These are phyloP conservation scores for Rutpela maculata DNA, from an alignment of 2,888 invertebrate species.

Conservation along the genomic window DNA sequence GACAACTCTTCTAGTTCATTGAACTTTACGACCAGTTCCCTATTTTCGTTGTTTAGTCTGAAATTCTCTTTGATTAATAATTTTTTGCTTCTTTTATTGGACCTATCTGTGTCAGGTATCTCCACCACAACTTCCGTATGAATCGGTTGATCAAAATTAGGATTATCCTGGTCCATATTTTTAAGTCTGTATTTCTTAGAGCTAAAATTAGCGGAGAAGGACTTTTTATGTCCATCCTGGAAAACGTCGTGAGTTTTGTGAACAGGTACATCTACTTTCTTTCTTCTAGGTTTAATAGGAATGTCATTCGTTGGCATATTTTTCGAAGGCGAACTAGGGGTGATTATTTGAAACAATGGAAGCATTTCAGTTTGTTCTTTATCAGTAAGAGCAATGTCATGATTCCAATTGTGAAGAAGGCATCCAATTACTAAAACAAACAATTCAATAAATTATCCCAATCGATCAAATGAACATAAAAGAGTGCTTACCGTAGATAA, in stretches of 20 bases:
- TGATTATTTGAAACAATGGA: slow-evolving; percentile 58
- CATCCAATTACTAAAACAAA: slow-evolving; percentile 17
- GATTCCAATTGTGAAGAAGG: neutral
- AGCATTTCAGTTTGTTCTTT: slow-evolving; percentile 48
- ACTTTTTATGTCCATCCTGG: slow-evolving; percentile 52
- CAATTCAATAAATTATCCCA: slow-evolving; percentile 1
- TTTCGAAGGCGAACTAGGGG: slow-evolving; percentile 35
- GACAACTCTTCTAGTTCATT: slow-evolving; percentile 74
- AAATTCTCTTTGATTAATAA: slow-evolving; percentile 75
- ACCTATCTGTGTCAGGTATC: slow-evolving; percentile 56
- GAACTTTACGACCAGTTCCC: slow-evolving; percentile 75
- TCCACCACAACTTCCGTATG: slow-evolving; percentile 61
- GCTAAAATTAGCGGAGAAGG: slow-evolving; percentile 67
- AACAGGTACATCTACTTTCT: slow-evolving; percentile 67
- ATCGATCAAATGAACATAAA: slow-evolving; percentile 33
- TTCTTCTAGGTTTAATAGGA: slow-evolving; percentile 63
- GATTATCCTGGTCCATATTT: neutral
- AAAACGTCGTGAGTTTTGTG: slow-evolving; percentile 57
- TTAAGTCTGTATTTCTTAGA: slow-evolving; percentile 55
- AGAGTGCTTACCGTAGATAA: slow-evolving; percentile 17
- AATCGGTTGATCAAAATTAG: slow-evolving; percentile 38
- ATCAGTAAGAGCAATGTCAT: slow-evolving; percentile 31
- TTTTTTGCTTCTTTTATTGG: slow-evolving; percentile 61
- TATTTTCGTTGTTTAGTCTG: slow-evolving; percentile 76
- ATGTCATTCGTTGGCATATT: slow-evolving; percentile 54